Evolutionary conservation across 2,113 vertebrate genomes (phyloP), one percentile per base, ranked within the genome.

Genomic region (Litocranius walleri): DNA sequence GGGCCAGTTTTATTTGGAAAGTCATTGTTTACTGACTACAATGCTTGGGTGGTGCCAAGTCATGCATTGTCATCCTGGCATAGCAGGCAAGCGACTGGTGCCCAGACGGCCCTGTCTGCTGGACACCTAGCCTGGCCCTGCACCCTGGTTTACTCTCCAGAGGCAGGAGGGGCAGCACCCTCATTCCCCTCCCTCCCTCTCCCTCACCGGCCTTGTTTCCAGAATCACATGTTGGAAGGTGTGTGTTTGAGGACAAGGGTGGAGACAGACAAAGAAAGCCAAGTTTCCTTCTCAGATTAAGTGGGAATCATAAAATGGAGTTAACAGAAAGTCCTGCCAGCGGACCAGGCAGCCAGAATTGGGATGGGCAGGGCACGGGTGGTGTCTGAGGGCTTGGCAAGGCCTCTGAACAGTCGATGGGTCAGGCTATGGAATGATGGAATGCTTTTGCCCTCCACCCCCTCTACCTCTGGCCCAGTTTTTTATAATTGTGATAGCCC

Each of bases 281-380:
- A 97, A 93, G n/a, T 96, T 96, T 97, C 57, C 52, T 87, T 94
- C 80, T 74, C 62, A 94, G 78, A 97, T 92, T 82, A 94, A 97
- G 74, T 87, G 95, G 82, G 43, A 94, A 83, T 89, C 88, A 90
- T 85, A 95, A 95, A 95, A 83, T 77, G 50, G 90, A 96, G 90
- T 93, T 82, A 54, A 36, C 17, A 29, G 64, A 81, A 87, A 67
- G 67, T 83, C 94, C 43, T 92, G 50, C 85, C 87, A 62, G 83
- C 4, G 19, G 43, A 56, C 62, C 33, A 4, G 83, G 71, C 61
- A 91, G 91, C 88, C 91, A 93, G 78, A 45, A 50, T n/a, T 23
- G 45, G 77, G 50, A 15, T 84, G 81, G 74, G 78, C 88, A 94
- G 64, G 80, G 74, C 50, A 88, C 3, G 56, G 96, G 88, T 57